A percentile compares a stretch with the other conserved stretches of the same genome.
phyloP scores from a whole-genome alignment of 2,113 vertebrate species.

The Oxyura jamaicensis region DNA sequence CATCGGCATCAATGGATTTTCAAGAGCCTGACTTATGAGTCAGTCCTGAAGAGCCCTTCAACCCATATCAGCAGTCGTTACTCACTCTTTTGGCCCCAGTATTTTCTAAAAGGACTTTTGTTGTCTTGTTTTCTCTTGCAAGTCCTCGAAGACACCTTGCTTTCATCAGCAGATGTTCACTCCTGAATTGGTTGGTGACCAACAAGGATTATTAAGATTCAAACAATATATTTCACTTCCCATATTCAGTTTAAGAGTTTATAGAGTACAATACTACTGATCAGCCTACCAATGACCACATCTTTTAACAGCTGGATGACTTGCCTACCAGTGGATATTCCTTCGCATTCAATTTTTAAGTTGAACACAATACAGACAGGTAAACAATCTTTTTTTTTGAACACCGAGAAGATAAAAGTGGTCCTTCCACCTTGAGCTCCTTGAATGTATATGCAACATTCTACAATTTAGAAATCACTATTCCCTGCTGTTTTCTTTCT shows the following conservation, averaged over 20 bases:
- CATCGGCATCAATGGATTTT: neutral
- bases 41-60: neutral
- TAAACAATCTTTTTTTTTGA: neutral
- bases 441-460: neutral
- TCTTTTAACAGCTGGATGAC: neutral
- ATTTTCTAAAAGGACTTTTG: neutral
- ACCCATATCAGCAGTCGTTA: neutral
- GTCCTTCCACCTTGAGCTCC: neutral
- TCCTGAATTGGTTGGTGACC: neutral
- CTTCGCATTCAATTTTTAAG: neutral
- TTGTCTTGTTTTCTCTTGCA: neutral
- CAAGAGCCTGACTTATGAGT: neutral
- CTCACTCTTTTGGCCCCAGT: neutral
- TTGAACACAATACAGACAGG: neutral
- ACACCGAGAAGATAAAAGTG: neutral
- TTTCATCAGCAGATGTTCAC: neutral
- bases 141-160: neutral
- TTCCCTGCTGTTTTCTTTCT: neutral
- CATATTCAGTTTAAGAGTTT: neutral
- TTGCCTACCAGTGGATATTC: neutral
- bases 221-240: neutral
- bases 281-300: neutral
- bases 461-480: neutral
- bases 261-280: neutral
- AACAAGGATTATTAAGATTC: neutral